phyloP scores from a whole-genome alignment of 1,140 invertebrate species.

The Coelopa frigida region DNA sequence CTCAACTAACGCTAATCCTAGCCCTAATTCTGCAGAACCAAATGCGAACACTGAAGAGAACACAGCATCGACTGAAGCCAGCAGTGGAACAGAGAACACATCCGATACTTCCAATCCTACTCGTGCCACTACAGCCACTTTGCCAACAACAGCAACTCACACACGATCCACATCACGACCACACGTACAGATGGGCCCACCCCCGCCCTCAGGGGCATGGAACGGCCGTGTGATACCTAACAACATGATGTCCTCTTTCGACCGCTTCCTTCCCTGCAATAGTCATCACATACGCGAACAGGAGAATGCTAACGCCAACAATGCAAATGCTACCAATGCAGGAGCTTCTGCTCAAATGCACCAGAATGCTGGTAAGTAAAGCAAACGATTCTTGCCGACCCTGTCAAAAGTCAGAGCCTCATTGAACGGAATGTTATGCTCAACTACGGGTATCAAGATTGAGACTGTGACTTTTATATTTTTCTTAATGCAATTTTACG shows the following conservation, averaged over 20 bases:
- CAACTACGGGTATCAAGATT: too few relatives aligned
- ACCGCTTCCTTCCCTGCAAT: conserved; percentile 42
- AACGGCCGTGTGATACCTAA: conserved; percentile 37
- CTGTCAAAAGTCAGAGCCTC: too few relatives aligned
- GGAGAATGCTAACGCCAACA: conserved; percentile 9
- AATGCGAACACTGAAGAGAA: conserved; percentile 12
- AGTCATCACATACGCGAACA: conserved; percentile 42
- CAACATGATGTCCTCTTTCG: conserved; percentile 36
- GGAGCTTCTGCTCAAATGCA: too few relatives aligned
- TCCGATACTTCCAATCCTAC: conserved; percentile 45
- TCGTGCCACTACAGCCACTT: conserved; percentile 54
- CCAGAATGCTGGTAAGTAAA: too few relatives aligned
- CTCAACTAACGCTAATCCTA: conserved; percentile 8
- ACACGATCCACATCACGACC: conserved; percentile 59
- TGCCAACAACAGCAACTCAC: conserved; percentile 60
- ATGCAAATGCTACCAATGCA: conserved; percentile 5
- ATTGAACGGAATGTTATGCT: too few relatives aligned
- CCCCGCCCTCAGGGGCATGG: conserved; percentile 19
- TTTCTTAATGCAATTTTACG: conserved; percentile 3
- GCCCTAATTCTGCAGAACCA: conserved; percentile 14
- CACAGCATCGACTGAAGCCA: conserved; percentile 5
- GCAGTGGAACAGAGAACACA: conserved; percentile 5
- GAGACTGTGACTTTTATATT: too few relatives aligned
- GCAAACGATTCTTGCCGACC: not conserved
- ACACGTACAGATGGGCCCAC: conserved; percentile 51